A percentile compares a stretch with the other conserved stretches of the same genome.
Conservation (phyloP, 2,797 vertebrate genomes). For the Holocentrus rufus region DNA sequence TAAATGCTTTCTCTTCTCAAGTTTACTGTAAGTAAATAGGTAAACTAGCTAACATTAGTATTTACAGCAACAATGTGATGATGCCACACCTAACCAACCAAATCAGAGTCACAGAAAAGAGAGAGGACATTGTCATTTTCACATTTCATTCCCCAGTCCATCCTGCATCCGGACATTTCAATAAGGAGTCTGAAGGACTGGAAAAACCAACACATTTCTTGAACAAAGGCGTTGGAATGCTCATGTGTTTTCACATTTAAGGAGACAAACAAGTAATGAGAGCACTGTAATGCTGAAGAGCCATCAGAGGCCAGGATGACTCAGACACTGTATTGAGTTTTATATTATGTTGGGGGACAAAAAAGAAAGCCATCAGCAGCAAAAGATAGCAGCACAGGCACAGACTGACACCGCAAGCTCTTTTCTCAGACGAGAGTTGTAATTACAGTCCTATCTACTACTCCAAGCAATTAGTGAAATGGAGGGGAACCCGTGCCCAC, state of each 20-base stretch:
- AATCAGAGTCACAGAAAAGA: too few relatives aligned
- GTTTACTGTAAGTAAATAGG: too few relatives aligned
- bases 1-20: too few relatives aligned
- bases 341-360: not conserved
- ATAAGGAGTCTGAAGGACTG: not conserved
- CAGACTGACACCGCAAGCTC: slow-evolving; percentile 54
- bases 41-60: too few relatives aligned
- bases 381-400: slow-evolving; percentile 38
- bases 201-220: slow-evolving; percentile 9
- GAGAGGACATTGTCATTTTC: too few relatives aligned
- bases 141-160: too few relatives aligned
- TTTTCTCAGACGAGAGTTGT: slow-evolving; percentile 56
- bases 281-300: not conserved
- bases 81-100: too few relatives aligned
- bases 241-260: not conserved
- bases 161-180: not conserved
- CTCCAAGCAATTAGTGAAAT: slow-evolving; percentile 67
- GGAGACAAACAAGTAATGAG: not conserved
- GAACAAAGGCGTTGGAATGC: slow-evolving; percentile 21
- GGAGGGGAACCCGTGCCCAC: slow-evolving; percentile 39
- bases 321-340: slow-evolving; percentile 22
- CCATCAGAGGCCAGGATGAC: not conserved
- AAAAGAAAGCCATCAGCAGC: slow-evolving; percentile 13
- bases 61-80: too few relatives aligned
- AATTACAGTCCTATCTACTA: slow-evolving; percentile 73